A percentile compares a stretch with the other conserved stretches of the same genome.
Conservation (phyloP, 2,797 vertebrate species). For the Mormyrops boulengeri region DNA sequence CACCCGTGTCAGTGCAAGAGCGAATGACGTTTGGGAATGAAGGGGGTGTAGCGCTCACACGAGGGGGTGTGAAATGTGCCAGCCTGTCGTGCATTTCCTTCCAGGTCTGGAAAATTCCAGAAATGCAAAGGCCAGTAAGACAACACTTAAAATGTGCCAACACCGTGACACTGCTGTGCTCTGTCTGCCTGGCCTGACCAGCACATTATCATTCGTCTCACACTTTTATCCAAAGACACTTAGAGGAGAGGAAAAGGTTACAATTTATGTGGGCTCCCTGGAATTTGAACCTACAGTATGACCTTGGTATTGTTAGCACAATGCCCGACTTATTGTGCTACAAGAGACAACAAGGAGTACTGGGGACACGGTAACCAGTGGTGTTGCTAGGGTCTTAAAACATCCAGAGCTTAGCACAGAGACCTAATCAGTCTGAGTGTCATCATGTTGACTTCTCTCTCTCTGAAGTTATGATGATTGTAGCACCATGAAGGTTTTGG, state of each 20-base stretch:
- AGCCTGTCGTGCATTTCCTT: background rate
- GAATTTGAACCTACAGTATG: background rate
- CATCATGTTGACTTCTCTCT: background rate
- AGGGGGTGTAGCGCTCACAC: background rate
- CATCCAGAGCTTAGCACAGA: background rate
- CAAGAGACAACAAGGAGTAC: background rate
- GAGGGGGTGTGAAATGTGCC: background rate
- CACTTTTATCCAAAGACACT: background rate
- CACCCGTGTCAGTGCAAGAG: background rate
- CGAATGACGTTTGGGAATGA: background rate
- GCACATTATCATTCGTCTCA: background rate
- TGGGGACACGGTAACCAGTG: background rate
- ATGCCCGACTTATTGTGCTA: background rate
- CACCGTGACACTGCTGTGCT: background rate
- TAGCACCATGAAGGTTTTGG: background rate
- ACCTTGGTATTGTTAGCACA: background rate
- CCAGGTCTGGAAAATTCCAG: background rate
- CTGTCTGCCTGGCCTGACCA: background rate
- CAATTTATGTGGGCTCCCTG: too few relatives aligned
- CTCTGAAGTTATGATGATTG: background rate
- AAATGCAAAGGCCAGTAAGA: background rate
- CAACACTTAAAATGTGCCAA: background rate
- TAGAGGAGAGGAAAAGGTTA: background rate
- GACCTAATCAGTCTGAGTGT: background rate
- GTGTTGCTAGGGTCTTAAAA: background rate